These are phyloP conservation scores for Drosophila bunnanda DNA, from an alignment of 2,888 invertebrate species.

Conservation along the genomic window DNA sequence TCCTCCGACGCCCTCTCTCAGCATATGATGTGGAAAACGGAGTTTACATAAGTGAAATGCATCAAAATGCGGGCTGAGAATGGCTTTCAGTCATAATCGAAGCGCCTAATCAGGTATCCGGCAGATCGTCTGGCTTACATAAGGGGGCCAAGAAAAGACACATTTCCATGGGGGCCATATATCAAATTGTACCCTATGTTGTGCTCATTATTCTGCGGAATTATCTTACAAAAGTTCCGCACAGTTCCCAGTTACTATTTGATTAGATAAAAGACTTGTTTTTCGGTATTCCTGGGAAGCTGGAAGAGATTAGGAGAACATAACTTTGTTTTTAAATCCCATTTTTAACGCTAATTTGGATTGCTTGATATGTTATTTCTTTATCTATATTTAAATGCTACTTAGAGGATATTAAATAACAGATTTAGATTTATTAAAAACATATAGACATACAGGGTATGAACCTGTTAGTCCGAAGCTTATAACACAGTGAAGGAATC, in stretches of 20 bases:
- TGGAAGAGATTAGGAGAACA: background rate
- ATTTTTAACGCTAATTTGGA: background rate
- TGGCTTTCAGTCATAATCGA: conserved; percentile 36
- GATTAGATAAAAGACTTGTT: conserved; percentile 30
- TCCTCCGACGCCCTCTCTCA: conserved; percentile 15
- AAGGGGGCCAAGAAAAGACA: conserved; percentile 15
- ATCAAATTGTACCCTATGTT: background rate
- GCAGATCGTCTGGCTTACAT: conserved; percentile 24
- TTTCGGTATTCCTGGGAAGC: background rate
- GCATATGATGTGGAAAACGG: conserved; percentile 25
- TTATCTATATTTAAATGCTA: background rate
- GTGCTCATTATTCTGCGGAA: conserved; percentile 18
- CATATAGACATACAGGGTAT: background rate
- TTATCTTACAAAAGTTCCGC: conserved; percentile 18
- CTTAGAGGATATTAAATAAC: background rate
- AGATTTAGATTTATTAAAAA: background rate
- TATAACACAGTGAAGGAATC: no score
- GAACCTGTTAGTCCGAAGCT: no score
- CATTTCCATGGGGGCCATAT: conserved; percentile 4
- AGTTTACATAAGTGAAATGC: conserved; percentile 46
- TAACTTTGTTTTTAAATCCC: background rate
- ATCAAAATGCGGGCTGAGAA: conserved; percentile 35
- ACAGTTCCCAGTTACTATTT: conserved; percentile 19
- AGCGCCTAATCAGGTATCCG: conserved; percentile 20
- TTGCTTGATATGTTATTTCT: background rate